phyloP scores from a whole-genome alignment of 2,888 invertebrate genomes.

The Thera britannica region DNA sequence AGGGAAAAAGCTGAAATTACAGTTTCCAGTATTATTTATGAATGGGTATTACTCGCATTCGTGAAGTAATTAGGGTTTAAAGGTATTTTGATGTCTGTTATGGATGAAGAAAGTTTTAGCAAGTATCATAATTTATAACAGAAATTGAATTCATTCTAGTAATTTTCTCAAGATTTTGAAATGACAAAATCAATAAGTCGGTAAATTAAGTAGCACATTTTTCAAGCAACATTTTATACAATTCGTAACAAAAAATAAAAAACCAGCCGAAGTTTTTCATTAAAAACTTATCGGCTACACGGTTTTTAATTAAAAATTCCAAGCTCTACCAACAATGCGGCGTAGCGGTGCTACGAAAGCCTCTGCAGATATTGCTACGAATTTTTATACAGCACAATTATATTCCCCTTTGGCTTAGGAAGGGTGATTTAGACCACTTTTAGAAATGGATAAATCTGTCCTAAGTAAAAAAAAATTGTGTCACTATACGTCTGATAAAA shows the following conservation, averaged over 20 bases:
- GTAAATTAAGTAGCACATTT: too few species aligned
- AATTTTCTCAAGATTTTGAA: background rate
- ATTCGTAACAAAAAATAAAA: constrained; percentile 3
- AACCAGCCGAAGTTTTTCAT: constrained; percentile 16
- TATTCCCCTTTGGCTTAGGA: background rate
- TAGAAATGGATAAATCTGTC: too few species aligned
- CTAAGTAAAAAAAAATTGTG: too few species aligned
- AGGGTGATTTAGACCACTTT: too few species aligned
- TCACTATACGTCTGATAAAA: too few species aligned
- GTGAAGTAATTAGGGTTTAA: constrained; percentile 37
- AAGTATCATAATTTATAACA: background rate
- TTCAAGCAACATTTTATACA: background rate
- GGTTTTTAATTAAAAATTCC: constrained; percentile 23
- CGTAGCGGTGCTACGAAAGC: constrained; percentile 16
- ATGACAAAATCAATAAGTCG: too few species aligned
- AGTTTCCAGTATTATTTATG: constrained; percentile 54
- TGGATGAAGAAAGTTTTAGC: background rate
- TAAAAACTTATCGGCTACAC: constrained; percentile 3
- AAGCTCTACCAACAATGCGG: constrained; percentile 3
- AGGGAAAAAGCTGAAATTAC: constrained; percentile 57
- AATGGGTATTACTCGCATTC: constrained; percentile 38
- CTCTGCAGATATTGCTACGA: constrained; percentile 16
- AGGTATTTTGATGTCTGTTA: background rate
- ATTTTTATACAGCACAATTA: constrained; percentile 1
- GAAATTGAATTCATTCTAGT: background rate